Evolutionary conservation across 1,140 invertebrate genomes (phyloP), one percentile per base, ranked within the genome.

Genomic region (Drosophila kurseongensis): DNA sequence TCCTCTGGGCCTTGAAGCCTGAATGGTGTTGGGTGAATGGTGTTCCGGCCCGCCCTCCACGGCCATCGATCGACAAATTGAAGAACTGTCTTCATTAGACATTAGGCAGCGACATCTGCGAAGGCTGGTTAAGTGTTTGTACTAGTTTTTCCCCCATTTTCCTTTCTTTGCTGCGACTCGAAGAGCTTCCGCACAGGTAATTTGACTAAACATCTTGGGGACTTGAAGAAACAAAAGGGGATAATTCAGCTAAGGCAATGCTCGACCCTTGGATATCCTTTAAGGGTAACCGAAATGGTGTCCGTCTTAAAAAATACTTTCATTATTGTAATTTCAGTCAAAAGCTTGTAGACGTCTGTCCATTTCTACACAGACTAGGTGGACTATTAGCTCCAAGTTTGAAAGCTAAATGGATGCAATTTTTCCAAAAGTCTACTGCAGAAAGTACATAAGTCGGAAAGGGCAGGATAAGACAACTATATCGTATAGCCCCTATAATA

Each of bases 61-160:
- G 80, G 71, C 80, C 61, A 84, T 67, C 81, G 76, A 84, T 80
- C 77, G 81, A 65, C 81, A 84, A 84, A 84, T 72, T 89, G 76
- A 84, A 80, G 77, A 84, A 84, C 65, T 72, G 74, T 89, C 84
- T 89, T 89, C 80, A 90, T 90, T 89, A 89, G 77, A 44, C 57
- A 57, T 48, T 56, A 57, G 44, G 59, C 55, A 56, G 45, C 40
- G 51, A 63, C 55, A 13, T 45, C 47, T 62, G 38, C 32, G 42
- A 29, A 32, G 71, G 41, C 71, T 45, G 72, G 45, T 38, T 23
- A 47, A 55, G 58, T 56, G 68, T 78, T 54, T 62, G 59, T 23
- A 41, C 29, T 32, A 48, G 45, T 63, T 47, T 77, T 71, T 44
- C 14, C 32, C 2, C 8, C 40, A 58, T 47, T 68, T 54, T 35